A percentile compares a stretch with the other conserved stretches of the same genome.
Evolutionary conservation across 2,113 vertebrate genomes (phyloP).

Genomic region (Lathamus discolor): DNA sequence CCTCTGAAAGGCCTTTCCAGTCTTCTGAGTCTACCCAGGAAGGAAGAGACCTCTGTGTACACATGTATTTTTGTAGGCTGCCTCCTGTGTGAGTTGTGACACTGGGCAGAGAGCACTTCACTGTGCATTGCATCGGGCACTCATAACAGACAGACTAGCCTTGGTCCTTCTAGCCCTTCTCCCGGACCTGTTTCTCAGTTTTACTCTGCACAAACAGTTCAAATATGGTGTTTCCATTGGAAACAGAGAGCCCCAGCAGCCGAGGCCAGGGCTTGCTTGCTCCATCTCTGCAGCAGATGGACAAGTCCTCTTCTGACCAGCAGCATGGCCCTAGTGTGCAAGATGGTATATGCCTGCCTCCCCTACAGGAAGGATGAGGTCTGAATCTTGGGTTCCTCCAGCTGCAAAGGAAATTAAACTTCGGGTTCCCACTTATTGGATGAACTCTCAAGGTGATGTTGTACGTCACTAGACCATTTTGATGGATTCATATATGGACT

Average conservation of each 20-base stretch:
- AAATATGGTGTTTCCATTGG: not conserved
- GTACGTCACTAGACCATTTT: not conserved
- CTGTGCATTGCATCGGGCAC: not conserved
- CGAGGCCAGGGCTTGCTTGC: accelerated
- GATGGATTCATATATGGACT: not conserved
- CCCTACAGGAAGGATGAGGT: not conserved
- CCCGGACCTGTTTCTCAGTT: not conserved
- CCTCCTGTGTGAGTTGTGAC: not conserved
- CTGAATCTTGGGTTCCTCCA: not conserved
- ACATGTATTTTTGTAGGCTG: not conserved
- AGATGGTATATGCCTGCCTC: not conserved
- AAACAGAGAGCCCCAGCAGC: not conserved
- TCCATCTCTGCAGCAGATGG: not conserved
- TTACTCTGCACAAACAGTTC: not conserved
- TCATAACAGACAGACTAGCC: not conserved
- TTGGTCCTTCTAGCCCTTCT: not conserved
- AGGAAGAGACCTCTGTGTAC: not conserved
- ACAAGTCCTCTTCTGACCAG: not conserved
- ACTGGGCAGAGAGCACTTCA: not conserved
- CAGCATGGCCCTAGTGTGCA: not conserved
- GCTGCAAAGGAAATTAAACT: not conserved
- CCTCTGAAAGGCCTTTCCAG: not conserved
- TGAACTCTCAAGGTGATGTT: not conserved
- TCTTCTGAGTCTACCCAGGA: not conserved
- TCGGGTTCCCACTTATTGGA: not conserved